These are phyloP conservation scores for Zapornia atra DNA, from an alignment of 2,113 vertebrate species.

Conservation along the genomic window DNA sequence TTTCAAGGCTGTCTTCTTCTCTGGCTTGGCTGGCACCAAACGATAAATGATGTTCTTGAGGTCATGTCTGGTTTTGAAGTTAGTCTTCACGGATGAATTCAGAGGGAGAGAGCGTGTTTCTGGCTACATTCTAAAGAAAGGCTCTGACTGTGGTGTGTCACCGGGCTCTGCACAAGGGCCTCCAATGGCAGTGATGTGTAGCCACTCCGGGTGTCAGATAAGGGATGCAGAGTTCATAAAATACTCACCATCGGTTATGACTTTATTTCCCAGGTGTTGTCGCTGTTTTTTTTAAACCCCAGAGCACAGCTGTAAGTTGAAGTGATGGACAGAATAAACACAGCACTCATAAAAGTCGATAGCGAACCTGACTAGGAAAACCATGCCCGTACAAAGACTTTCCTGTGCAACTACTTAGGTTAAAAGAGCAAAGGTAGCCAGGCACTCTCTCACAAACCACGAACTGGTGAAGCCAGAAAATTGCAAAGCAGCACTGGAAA, in stretches of 20 bases:
- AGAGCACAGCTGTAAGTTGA: neutral
- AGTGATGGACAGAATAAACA: neutral
- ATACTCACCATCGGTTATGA: neutral
- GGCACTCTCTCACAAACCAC: neutral
- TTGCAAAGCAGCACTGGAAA: neutral
- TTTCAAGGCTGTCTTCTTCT: neutral
- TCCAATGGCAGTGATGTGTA: neutral
- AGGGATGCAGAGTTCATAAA: neutral
- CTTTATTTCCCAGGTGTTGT: neutral
- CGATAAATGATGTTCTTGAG: neutral
- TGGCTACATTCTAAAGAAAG: neutral
- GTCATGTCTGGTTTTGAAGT: neutral
- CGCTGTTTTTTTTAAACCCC: neutral
- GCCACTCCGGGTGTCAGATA: rapidly evolving
- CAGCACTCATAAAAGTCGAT: neutral
- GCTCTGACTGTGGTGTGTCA: neutral
- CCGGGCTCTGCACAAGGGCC: neutral
- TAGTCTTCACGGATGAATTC: neutral
- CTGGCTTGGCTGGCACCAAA: neutral
- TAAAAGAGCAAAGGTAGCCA: neutral
- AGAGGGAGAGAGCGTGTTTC: neutral
- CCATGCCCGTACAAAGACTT: neutral
- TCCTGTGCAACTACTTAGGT: neutral
- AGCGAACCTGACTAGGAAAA: neutral
- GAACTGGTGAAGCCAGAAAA: neutral